These are phyloP conservation scores for Rhinolophus ferrumequinum DNA, from an alignment of 2,113 vertebrate species.

Conservation along the genomic window DNA sequence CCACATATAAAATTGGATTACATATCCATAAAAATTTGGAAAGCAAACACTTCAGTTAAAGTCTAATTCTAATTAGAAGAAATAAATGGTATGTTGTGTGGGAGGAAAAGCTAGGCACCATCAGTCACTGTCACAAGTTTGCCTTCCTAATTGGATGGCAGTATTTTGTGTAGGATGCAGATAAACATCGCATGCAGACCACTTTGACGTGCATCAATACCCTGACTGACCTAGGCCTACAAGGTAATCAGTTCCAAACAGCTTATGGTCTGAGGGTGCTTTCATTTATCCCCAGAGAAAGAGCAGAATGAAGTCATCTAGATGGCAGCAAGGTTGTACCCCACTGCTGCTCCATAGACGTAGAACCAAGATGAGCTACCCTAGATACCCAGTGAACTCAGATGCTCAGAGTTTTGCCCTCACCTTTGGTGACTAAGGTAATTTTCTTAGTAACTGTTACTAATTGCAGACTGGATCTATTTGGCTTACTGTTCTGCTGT, in stretches of 20 bases:
- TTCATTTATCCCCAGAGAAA: conserved; percentile 46
- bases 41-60: conserved; percentile 3
- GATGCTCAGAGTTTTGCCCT: conserved; percentile 9
- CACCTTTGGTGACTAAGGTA: conserved; percentile 41
- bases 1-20: background rate
- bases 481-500: background rate
- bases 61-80: conserved; percentile 57
- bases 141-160: background rate
- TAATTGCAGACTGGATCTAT: conserved; percentile 48
- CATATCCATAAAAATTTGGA: background rate
- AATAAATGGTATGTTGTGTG: background rate
- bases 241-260: conserved; percentile 33
- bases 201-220: background rate
- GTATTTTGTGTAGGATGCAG: background rate
- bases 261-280: background rate
- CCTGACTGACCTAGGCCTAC: conserved; percentile 32
- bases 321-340: background rate
- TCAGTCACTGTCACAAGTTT: background rate
- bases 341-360: background rate
- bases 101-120: conserved; percentile 19
- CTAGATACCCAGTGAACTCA: background rate
- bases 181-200: background rate
- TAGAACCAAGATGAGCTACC: background rate
- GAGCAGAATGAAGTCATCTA: conserved; percentile 20
- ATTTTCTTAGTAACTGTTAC: conserved; percentile 45